Evolutionary conservation across 37 sponge, comb jelly and placozoan species (phyloP), one percentile per base, ranked within the genome.

Genomic region (Halisarca cf. caerulea): DNA sequence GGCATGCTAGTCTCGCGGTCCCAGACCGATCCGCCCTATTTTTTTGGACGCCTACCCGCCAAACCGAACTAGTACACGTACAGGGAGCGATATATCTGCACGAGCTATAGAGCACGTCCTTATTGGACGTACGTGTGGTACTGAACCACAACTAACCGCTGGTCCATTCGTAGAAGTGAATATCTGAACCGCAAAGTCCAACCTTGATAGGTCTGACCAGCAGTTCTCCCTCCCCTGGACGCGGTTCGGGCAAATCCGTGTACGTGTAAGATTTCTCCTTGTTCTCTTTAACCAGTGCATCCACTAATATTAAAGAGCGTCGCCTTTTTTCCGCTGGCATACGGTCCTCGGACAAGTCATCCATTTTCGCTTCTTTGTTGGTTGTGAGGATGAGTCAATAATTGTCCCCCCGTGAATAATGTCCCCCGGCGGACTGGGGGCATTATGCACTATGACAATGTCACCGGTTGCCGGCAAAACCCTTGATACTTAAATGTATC

Each of bases 181-280:
- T 96, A 79, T 96, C 96, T 0, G 96, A 96, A 0, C 96, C 96
- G 59, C 96, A 96, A 20, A 96, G 82, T 0, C 93, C 90, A 0
- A 92, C 93, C 57, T 89, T 88, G 47, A 82, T 58, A n/a, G 91
- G 86, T 59, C 86, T 90, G 35, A 96, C 87, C 39, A 96, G 74
- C 85, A 96, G 84, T 28, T 96, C 96, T 15, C 86, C 91, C 15
- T 64, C 62, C 23, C 74, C 79, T 0, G 96, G 94, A 20, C 5
- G 17, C 30, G 93, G 93, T 23, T 93, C 88, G 0, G 91, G 91
- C 23, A 96, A 72, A 2, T 88, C 85, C 58, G 83, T 91, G 78
- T 92, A 92, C 34, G 39, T 71, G 82, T 89, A 96, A 17, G 91
- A 91, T 24, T 58, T 51, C 0, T 74, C 85, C 9, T 75, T 64